Evolutionary conservation across 2,797 vertebrate species (phyloP), one percentile per base, ranked within the genome.

Genomic region (Gephyroberyx darwinii): DNA sequence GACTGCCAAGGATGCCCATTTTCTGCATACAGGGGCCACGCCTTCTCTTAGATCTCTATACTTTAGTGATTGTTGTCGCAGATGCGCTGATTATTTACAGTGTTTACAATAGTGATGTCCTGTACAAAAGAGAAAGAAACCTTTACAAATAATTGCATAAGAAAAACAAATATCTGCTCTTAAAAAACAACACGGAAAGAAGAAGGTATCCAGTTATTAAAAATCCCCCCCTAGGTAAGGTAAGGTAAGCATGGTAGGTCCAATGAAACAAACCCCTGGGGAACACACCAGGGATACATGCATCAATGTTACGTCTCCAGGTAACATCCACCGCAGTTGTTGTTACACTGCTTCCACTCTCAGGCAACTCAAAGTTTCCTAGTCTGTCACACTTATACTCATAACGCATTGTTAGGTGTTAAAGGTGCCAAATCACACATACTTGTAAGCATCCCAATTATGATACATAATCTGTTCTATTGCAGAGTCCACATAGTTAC

Each of bases 1-100:
- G 83, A 76, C 80, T 75, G 76, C 53, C 43, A 2, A 68, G 35
- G 70, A 75, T 3, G 57, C 76, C 39, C 39, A 14, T 67, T 79
- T 68, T 89, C 82, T 87, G 85, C 84, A 86, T 82, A 82, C 78
- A 83, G 58, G 70, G 74, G 76, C 82, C 78, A 65, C 47, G 73
- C 74, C 71, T 84, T 74, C 79, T 83, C 77, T 88, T 87, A 83
- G 69, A 87, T 88, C 84, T 85, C 75, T 85, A 80, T 74, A 78
- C 65, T 75, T 86, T 60, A 84, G 87, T 94, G 93, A 94, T 94
- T 94, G 93, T 89, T 93, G 92, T 94, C 93, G 92, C 94, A 92
- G 89, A 93, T 85, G 91, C 86, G 86, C 84, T 86, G 84, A 86
- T 55, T 94, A 94, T 94, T 88, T 94, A 94, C 93, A 94, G 62